Conservation (phyloP, 1,140 invertebrate species). For the Meteorus sp. region DNA sequence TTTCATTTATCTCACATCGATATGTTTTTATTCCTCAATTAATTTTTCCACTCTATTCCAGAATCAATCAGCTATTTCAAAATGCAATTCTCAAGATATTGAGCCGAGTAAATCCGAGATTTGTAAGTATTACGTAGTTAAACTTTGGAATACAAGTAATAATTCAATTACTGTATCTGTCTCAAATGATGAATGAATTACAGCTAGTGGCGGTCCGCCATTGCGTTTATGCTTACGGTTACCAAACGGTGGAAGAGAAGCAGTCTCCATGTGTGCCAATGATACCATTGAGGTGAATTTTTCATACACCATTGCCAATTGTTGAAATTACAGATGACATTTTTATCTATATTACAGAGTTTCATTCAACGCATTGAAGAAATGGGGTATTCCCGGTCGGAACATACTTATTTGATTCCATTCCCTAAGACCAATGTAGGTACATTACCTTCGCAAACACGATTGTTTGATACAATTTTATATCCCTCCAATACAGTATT, state of each 20-base stretch:
- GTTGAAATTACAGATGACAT: conserved; percentile 1
- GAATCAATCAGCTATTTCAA: too few species aligned
- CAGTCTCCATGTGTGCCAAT: conserved; percentile 47
- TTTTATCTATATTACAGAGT: conserved; percentile 36
- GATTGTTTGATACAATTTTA: conserved; percentile 51
- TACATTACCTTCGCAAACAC: conserved; percentile 41
- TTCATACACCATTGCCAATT: not conserved
- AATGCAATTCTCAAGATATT: too few species aligned
- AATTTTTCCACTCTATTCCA: not conserved
- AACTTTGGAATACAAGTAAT: too few species aligned
- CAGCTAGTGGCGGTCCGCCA: conserved; percentile 38
- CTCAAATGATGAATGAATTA: conserved; percentile 2
- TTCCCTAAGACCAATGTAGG: conserved; percentile 55
- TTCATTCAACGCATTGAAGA: conserved; percentile 53
- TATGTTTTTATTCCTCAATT: not conserved
- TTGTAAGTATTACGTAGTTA: conserved; percentile 33
- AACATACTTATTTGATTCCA: conserved; percentile 52
- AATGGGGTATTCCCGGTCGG: conserved; percentile 48
- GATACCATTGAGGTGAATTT: conserved; percentile 49
- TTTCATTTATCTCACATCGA: not conserved
- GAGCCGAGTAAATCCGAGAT: conserved; percentile 27
- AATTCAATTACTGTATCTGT: too few species aligned
- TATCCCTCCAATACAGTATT: conserved; percentile 58
- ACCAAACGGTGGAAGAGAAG: conserved; percentile 53
- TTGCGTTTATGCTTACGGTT: conserved; percentile 52